Percentiles rank a stretch among this genome's conserved stretches.
phyloP scores from a whole-genome alignment of 2,888 invertebrate genomes.

The Melieria picta region DNA sequence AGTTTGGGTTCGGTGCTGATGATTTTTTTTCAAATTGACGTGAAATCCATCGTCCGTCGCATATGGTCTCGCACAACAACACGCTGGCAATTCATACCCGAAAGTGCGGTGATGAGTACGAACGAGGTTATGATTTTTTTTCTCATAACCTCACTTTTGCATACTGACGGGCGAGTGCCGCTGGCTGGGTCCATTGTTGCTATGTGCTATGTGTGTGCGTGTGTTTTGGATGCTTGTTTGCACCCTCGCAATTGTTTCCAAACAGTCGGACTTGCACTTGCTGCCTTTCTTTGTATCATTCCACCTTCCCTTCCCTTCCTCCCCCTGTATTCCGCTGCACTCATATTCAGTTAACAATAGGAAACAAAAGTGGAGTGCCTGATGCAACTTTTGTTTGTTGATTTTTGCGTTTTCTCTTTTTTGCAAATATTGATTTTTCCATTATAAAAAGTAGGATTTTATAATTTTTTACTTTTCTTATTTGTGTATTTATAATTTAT shows the following conservation, averaged over 20 bases:
- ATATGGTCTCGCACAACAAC: too few species aligned
- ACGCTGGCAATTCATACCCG: too few species aligned
- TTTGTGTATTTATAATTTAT: not conserved
- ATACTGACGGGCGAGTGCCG: not conserved
- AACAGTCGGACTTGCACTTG: conserved; percentile 27
- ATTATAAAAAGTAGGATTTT: conserved; percentile 8
- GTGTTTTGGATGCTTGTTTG: conserved; percentile 14
- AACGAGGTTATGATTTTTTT: too few species aligned
- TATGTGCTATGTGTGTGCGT: conserved; percentile 17
- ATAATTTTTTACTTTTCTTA: conserved; percentile 11
- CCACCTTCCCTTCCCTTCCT: not conserved
- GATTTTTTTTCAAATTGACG: too few species aligned
- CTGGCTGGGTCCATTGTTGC: conserved; percentile 18
- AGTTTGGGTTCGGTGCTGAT: too few species aligned
- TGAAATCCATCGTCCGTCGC: too few species aligned
- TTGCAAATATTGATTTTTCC: conserved; percentile 33
- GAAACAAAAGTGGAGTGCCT: not conserved
- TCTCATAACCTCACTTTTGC: conserved; percentile 13
- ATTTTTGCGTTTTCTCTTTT: not conserved
- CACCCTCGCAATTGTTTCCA: conserved; percentile 37
- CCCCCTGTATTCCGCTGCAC: not conserved
- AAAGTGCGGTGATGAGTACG: too few species aligned
- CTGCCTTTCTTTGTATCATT: not conserved
- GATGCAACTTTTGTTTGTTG: conserved; percentile 24
- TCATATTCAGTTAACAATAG: not conserved